A percentile compares a stretch with the other conserved stretches of the same genome.
Evolutionary conservation across 2,113 vertebrate genomes (phyloP).

Genomic region (Jaculus jaculus): DNA sequence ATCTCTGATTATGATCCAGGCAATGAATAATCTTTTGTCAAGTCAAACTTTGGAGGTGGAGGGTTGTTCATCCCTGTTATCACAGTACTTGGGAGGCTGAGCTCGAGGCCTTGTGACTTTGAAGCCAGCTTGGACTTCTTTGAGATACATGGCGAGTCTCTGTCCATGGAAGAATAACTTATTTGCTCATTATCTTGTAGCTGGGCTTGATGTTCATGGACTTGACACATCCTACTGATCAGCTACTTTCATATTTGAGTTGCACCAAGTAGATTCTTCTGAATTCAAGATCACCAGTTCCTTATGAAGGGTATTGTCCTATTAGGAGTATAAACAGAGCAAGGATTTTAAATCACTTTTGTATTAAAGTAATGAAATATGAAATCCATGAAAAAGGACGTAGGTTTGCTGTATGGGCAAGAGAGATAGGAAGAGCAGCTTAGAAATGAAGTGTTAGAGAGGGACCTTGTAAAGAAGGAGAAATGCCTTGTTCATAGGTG

Average conservation of each 20-base stretch:
- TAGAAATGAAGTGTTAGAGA: neutral
- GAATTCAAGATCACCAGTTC: neutral
- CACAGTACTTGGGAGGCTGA: too few species aligned
- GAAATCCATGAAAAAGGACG: neutral
- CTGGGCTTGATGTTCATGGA: neutral
- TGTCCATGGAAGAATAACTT: neutral
- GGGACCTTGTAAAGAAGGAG: neutral
- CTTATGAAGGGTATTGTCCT: neutral
- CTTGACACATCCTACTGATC: neutral
- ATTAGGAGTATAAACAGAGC: neutral
- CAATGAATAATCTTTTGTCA: neutral
- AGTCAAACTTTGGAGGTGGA: too few species aligned
- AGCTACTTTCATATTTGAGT: neutral
- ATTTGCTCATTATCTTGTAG: neutral
- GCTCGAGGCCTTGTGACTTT: too few species aligned
- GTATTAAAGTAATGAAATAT: constrained; percentile 22
- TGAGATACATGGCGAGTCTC: too few species aligned
- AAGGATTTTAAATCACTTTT: constrained; percentile 8
- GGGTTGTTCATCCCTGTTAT: too few species aligned
- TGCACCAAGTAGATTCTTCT: neutral
- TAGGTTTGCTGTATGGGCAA: neutral
- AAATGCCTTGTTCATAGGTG: neutral
- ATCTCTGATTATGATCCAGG: neutral
- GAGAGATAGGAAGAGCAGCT: neutral
- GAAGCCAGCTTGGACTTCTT: too few species aligned